phyloP scores from a whole-genome alignment of 2,888 invertebrate genomes.

The Colostygia pectinataria region DNA sequence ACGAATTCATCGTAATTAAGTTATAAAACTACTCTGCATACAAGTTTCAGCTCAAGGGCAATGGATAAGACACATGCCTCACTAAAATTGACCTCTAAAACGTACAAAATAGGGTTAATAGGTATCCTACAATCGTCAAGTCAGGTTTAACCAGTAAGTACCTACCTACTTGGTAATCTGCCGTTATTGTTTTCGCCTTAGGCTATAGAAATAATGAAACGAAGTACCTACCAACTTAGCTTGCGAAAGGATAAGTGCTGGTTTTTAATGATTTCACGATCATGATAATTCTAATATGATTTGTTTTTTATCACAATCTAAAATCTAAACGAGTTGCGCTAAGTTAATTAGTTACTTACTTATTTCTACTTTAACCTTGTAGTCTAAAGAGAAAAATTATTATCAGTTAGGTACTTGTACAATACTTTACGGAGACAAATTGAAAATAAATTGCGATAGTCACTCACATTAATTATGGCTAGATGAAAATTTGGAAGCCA shows the following conservation, averaged over 20 bases:
- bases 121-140: slow-evolving; percentile 26
- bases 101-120: slow-evolving; percentile 33
- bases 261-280: neutral
- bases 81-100: slow-evolving; percentile 34
- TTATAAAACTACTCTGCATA: slow-evolving; percentile 26
- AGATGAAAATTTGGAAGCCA: slow-evolving; percentile 48
- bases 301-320: neutral
- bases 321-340: neutral
- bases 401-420: too few relatives aligned
- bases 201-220: slow-evolving; percentile 22
- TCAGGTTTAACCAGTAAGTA: slow-evolving; percentile 24
- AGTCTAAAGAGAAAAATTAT: too few relatives aligned
- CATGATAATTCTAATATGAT: too few relatives aligned
- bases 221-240: neutral
- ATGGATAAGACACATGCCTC: slow-evolving; percentile 26
- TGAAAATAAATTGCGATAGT: slow-evolving; percentile 39
- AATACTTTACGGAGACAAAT: too few relatives aligned
- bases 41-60: slow-evolving; percentile 32
- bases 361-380: too few relatives aligned
- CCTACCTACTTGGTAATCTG: slow-evolving; percentile 3
- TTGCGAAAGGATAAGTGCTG: neutral
- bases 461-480: slow-evolving; percentile 58
- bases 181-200: slow-evolving; percentile 24
- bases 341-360: too few relatives aligned
- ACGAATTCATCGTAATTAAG: slow-evolving; percentile 23